Evolutionary conservation across 1,140 invertebrate species (phyloP).

Genomic region (Bombyx mandarina): DNA sequence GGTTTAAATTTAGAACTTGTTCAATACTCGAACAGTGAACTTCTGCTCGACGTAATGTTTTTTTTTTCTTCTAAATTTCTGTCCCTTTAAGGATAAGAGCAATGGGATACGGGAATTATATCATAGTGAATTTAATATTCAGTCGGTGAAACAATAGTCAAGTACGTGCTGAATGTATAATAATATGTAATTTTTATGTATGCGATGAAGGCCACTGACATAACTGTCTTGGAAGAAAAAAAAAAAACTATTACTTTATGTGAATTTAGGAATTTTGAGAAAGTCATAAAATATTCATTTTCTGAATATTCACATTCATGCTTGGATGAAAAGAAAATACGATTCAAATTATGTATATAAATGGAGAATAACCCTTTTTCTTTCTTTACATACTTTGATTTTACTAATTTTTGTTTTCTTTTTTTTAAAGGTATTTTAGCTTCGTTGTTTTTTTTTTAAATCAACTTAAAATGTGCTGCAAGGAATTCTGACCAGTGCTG

Average conservation of each 20-base stretch:
- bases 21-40: conserved; percentile 64
- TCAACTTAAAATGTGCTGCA: conserved; percentile 31
- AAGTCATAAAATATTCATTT: no score
- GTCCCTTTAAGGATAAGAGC: conserved; percentile 13
- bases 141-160: not conserved
- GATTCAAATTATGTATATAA: not conserved
- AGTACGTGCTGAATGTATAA: not conserved
- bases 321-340: no score
- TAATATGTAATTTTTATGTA: not conserved
- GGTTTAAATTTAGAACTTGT: conserved; percentile 64
- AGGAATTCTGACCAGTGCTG: conserved; percentile 27
- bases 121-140: no score
- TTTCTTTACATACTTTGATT: not conserved
- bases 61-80: conserved; percentile 55
- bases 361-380: not conserved
- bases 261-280: no score
- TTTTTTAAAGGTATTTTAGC: conserved; percentile 23
- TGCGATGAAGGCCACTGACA: conserved; percentile 1
- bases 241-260: no score
- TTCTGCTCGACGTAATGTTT: conserved; percentile 37
- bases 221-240: not conserved
- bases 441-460: conserved; percentile 1
- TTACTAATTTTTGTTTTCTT: conserved; percentile 13
- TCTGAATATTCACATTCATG: no score
- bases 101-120: not conserved